A percentile compares a stretch with the other conserved stretches of the same genome.
These are phyloP conservation scores for Ataeniobius toweri DNA, from an alignment of 2,797 vertebrate genomes.

Conservation along the genomic window DNA sequence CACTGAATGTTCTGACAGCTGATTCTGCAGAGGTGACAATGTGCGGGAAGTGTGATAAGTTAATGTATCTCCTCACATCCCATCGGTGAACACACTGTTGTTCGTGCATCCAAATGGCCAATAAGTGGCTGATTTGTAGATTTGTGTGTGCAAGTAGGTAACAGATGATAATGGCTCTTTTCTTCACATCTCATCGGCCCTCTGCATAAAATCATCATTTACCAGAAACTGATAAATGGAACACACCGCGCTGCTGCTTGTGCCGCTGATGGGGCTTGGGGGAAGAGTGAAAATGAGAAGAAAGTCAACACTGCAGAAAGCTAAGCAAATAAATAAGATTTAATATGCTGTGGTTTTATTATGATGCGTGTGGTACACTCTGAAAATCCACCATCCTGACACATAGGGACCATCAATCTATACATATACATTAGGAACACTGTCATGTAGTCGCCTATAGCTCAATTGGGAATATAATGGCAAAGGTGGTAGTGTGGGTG, in stretches of 20 bases:
- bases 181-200: slow-evolving; percentile 67
- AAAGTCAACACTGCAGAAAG: slow-evolving; percentile 54
- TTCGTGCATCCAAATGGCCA: slow-evolving; percentile 51
- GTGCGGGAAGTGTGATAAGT: slow-evolving; percentile 15
- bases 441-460: slow-evolving; percentile 58
- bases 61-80: slow-evolving; percentile 38
- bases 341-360: slow-evolving; percentile 37
- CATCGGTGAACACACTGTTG: slow-evolving; percentile 36
- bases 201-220: slow-evolving; percentile 71
- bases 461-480: slow-evolving; percentile 53
- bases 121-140: slow-evolving; percentile 54
- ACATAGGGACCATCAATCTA: slow-evolving; percentile 54
- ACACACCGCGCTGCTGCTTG: slow-evolving; percentile 4
- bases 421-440: slow-evolving; percentile 55
- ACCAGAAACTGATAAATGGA: slow-evolving; percentile 50
- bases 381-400: slow-evolving; percentile 12
- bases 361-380: slow-evolving; percentile 27
- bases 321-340: slow-evolving; percentile 52
- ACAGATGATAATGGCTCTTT: slow-evolving; percentile 60
- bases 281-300: slow-evolving; percentile 30
- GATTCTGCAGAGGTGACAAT: slow-evolving; percentile 16
- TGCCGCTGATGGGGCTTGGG: slow-evolving; percentile 27
- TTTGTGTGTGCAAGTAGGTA: slow-evolving; percentile 49
- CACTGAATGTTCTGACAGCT: slow-evolving; percentile 15
- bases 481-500: slow-evolving; percentile 33